These are phyloP conservation scores for Aleadryas rufinucha DNA, from an alignment of 2,113 vertebrate species.

Conservation along the genomic window DNA sequence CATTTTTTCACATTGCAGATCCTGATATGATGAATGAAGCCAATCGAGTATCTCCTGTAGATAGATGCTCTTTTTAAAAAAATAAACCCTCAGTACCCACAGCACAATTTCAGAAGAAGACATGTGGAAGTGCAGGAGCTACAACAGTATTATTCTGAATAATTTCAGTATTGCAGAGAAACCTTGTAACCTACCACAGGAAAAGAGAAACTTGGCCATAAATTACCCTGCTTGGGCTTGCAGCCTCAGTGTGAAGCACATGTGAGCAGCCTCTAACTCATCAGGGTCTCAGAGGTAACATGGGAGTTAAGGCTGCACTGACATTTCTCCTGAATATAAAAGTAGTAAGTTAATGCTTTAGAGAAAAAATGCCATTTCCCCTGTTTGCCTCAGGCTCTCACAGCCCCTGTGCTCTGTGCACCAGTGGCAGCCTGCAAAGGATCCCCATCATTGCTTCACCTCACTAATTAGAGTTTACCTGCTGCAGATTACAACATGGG, in stretches of 20 bases:
- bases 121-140: not conserved
- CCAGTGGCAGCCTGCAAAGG: not conserved
- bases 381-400: not conserved
- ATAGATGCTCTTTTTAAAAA: not conserved
- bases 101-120: not conserved
- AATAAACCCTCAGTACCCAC: not conserved
- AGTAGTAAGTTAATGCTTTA: not conserved
- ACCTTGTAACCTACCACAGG: not conserved
- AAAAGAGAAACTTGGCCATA: constrained; percentile 51
- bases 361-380: not conserved
- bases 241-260: not conserved
- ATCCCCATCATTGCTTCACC: not conserved
- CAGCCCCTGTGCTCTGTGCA: not conserved
- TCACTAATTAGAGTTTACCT: constrained; percentile 61
- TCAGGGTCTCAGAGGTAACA: not conserved
- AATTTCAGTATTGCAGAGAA: not conserved
- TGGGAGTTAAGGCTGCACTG: not conserved
- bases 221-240: constrained; percentile 26
- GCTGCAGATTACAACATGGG: constrained; percentile 36
- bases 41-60: not conserved
- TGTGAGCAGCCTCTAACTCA: not conserved
- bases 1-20: not conserved
- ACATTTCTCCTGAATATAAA: not conserved
- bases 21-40: not conserved
- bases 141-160: not conserved